Percentiles rank a stretch among this genome's conserved stretches.
phyloP scores from a whole-genome alignment of 2,797 vertebrate genomes.

The Chaetophractus vellerosus region DNA sequence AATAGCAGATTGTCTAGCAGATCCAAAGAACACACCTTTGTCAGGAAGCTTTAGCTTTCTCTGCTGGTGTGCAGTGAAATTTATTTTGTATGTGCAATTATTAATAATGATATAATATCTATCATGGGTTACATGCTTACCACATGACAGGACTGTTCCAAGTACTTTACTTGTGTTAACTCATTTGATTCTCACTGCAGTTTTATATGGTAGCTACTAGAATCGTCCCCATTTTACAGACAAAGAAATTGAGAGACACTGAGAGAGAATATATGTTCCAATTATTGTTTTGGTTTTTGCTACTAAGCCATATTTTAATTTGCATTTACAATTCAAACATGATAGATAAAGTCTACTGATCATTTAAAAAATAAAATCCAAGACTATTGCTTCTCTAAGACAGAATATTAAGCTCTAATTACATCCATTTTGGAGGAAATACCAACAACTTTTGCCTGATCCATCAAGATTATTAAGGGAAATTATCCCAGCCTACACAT shows the following conservation, averaged over 20 bases:
- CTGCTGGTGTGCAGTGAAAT: neutral
- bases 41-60: conserved; percentile 20
- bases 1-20: neutral
- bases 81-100: conserved; percentile 32
- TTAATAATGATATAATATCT: neutral
- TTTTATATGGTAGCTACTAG: neutral
- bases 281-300: neutral
- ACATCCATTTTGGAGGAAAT: conserved; percentile 59
- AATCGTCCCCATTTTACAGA: neutral
- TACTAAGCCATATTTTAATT: conserved; percentile 17
- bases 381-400: conserved; percentile 28
- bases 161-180: neutral
- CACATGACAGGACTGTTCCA: neutral
- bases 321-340: conserved; percentile 3
- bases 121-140: neutral
- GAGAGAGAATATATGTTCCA: neutral
- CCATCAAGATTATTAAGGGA: conserved; percentile 51
- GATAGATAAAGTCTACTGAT: neutral
- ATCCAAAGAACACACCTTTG: neutral
- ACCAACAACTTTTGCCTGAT: conserved; percentile 39
- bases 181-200: neutral
- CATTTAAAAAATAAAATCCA: conserved; percentile 51
- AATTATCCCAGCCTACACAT: neutral
- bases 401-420: conserved; percentile 46
- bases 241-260: neutral